Conservation (phyloP, 2,888 invertebrate genomes). For the Clivina fossor region DNA sequence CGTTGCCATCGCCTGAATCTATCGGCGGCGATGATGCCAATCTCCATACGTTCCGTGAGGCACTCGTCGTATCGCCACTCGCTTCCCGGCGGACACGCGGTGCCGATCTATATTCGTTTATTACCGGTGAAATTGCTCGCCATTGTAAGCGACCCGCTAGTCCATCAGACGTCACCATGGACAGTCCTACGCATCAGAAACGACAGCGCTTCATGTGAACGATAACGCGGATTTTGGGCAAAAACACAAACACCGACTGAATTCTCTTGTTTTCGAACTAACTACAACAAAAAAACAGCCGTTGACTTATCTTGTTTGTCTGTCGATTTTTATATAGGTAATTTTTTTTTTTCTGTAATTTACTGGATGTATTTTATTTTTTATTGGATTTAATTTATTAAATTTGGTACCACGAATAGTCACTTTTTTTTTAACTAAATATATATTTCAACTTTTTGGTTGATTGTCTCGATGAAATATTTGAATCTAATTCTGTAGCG, state of each 20-base stretch:
- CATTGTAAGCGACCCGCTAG: constrained; percentile 71
- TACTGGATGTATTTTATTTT: no score
- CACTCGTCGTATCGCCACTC: constrained; percentile 62
- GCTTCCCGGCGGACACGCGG: constrained; percentile 55
- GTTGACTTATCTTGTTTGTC: no score
- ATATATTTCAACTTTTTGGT: no score
- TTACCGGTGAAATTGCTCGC: constrained; percentile 71
- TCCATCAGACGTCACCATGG: constrained; percentile 73
- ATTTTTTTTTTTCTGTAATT: no score
- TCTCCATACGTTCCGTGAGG: constrained; percentile 74
- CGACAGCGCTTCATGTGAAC: constrained; percentile 70
- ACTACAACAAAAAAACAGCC: no score
- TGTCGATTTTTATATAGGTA: constrained; percentile 13
- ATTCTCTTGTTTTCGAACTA: no score
- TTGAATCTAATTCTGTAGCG: no score
- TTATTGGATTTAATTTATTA: no score
- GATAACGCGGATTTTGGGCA: neutral
- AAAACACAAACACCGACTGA: neutral
- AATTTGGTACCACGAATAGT: no score
- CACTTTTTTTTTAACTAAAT: no score
- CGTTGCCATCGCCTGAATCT: constrained; percentile 44
- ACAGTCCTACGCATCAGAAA: constrained; percentile 74
- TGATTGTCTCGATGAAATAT: no score
- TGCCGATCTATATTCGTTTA: constrained; percentile 70
- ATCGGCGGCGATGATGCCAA: constrained; percentile 63